Evolutionary conservation across 1,140 invertebrate species (phyloP).

Genomic region (Pseudobourletiella spinata): DNA sequence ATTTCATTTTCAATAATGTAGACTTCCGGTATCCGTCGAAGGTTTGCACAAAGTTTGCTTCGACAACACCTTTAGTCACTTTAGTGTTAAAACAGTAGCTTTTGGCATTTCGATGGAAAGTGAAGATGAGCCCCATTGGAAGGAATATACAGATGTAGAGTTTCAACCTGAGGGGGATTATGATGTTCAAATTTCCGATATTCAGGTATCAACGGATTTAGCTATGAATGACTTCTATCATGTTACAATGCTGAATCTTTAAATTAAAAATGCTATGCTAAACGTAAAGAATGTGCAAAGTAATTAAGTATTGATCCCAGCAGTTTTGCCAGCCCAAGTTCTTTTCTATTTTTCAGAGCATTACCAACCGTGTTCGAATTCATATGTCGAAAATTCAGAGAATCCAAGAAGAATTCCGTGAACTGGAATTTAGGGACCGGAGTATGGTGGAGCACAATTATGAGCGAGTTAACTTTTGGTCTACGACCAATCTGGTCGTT

Average conservation of each 20-base stretch:
- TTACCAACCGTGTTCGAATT: slow-evolving; percentile 50
- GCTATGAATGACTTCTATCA: too few species aligned
- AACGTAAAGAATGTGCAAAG: too few species aligned
- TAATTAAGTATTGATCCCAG: too few species aligned
- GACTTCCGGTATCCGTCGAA: slow-evolving; percentile 38
- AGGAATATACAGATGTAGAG: neutral
- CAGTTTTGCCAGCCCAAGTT: too few species aligned
- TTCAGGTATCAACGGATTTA: slow-evolving; percentile 45
- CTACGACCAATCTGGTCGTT: slow-evolving; percentile 55
- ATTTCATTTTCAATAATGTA: too few species aligned
- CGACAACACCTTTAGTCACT: slow-evolving; percentile 70
- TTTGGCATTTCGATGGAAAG: slow-evolving; percentile 64
- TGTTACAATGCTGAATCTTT: too few species aligned
- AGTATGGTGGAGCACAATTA: slow-evolving; percentile 68
- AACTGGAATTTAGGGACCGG: slow-evolving; percentile 64
- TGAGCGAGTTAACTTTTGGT: slow-evolving; percentile 62
- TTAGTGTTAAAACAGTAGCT: slow-evolving; percentile 68
- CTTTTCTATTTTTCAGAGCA: slow-evolving; percentile 40
- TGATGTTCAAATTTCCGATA: slow-evolving; percentile 55
- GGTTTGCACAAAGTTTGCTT: slow-evolving; percentile 74
- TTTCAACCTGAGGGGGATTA: slow-evolving; percentile 46
- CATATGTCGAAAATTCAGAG: slow-evolving; percentile 55
- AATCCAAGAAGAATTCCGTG: slow-evolving; percentile 60
- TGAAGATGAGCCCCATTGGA: slow-evolving; percentile 47
- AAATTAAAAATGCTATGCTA: too few species aligned